These are phyloP conservation scores for Chloroceryle inda DNA, from an alignment of 2,797 vertebrate species.

Conservation along the genomic window DNA sequence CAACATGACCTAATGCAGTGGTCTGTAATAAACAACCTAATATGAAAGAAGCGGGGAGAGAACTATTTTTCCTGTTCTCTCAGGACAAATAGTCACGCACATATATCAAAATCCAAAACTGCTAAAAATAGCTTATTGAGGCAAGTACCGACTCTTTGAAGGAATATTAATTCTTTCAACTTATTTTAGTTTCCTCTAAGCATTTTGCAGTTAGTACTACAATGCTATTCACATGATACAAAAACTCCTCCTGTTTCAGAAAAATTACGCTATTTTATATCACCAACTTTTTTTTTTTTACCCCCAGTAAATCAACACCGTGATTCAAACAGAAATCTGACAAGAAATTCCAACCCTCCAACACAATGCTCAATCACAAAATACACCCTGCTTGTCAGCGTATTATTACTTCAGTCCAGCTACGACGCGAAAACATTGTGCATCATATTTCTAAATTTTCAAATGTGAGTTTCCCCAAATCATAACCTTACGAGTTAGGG, in stretches of 20 bases:
- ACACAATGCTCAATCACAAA: background rate
- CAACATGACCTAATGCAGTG: constrained; percentile 1
- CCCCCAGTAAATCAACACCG: constrained; percentile 20
- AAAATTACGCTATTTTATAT: constrained; percentile 23
- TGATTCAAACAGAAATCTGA: constrained; percentile 19
- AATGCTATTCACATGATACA: background rate
- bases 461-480: background rate
- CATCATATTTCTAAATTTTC: background rate
- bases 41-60: background rate
- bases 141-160: background rate
- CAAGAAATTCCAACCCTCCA: background rate
- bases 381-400: background rate
- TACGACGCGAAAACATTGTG: background rate
- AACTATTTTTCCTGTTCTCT: constrained; percentile 42
- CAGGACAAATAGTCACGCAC: background rate
- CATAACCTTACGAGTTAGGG: background rate
- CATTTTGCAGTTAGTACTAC: background rate
- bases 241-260: constrained; percentile 47
- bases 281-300: background rate
- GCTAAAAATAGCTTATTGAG: constrained; percentile 45
- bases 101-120: constrained; percentile 28
- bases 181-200: constrained; percentile 7
- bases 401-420: background rate
- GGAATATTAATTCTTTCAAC: constrained; percentile 5
- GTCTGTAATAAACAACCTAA: constrained; percentile 17